Evolutionary conservation across 2,113 vertebrate species (phyloP).

Genomic region (Raphicerus campestris): DNA sequence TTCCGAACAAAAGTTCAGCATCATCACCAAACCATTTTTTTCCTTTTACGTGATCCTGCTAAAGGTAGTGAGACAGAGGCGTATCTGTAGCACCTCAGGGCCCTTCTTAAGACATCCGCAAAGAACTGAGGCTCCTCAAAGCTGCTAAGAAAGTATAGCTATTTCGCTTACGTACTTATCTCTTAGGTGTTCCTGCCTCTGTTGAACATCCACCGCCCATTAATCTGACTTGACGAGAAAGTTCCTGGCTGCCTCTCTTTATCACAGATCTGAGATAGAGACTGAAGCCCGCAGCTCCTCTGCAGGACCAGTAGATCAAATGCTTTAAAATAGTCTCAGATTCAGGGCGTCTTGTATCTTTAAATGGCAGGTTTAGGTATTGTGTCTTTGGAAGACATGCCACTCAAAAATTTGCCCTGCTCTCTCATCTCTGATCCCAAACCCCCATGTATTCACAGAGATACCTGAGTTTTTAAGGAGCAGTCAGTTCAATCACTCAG

Average conservation of each 20-base stretch:
- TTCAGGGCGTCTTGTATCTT: not conserved
- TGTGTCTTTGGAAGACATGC: not conserved
- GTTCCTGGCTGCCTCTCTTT: not conserved
- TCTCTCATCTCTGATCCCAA: not conserved
- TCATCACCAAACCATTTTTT: not conserved
- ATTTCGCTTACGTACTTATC: not conserved
- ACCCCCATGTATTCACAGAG: not conserved
- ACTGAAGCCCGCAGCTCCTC: not conserved
- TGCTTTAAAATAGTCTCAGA: not conserved
- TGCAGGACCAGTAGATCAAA: not conserved
- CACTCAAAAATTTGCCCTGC: not conserved
- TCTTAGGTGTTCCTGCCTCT: not conserved
- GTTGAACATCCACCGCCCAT: not conserved
- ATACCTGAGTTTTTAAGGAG: not conserved
- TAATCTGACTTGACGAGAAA: not conserved
- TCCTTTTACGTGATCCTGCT: not conserved
- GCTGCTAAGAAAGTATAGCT: not conserved
- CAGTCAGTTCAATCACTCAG: not conserved
- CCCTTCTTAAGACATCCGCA: not conserved
- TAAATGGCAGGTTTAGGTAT: not conserved
- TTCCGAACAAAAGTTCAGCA: not conserved
- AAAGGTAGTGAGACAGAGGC: not conserved
- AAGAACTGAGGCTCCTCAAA: not conserved
- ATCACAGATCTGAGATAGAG: not conserved
- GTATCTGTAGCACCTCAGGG: too few relatives aligned